Evolutionary conservation across 2,113 vertebrate species (phyloP).

Genomic region (Apus apus): DNA sequence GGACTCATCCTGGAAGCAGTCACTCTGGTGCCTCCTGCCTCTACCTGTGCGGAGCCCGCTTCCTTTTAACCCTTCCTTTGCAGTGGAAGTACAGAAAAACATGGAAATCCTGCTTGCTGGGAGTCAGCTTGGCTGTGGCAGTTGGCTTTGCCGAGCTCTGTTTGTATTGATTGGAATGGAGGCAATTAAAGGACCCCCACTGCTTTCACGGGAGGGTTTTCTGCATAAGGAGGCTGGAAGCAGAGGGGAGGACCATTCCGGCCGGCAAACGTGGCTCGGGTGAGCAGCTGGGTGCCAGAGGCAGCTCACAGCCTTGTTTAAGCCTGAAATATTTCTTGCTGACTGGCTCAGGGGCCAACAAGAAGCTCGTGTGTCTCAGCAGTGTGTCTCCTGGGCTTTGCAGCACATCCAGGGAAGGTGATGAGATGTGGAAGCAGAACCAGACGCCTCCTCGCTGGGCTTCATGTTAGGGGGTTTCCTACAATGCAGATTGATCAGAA

Average conservation of each 20-base stretch:
- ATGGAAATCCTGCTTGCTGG: rapidly evolving
- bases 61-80: neutral
- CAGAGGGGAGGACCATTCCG: slow-evolving; percentile 27
- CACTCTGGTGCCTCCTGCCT: neutral
- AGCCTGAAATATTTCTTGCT: neutral
- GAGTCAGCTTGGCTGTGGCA: neutral
- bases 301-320: neutral
- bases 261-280: neutral
- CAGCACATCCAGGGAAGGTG: rapidly evolving
- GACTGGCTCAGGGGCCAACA: neutral
- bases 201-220: slow-evolving; percentile 29
- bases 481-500: neutral
- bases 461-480: neutral
- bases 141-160: neutral
- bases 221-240: slow-evolving; percentile 49
- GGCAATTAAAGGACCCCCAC: slow-evolving; percentile 53
- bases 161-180: slow-evolving; percentile 46
- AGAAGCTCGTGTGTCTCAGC: rapidly evolving
- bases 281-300: neutral
- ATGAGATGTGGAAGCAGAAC: neutral
- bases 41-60: rapidly evolving
- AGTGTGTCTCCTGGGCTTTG: rapidly evolving
- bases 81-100: neutral
- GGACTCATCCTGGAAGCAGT: neutral
- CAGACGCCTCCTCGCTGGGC: rapidly evolving